A percentile compares a stretch with the other conserved stretches of the same genome.
Conservation (phyloP, 35 echinoderm and acorn worm species). For the Chiridota heheva region DNA sequence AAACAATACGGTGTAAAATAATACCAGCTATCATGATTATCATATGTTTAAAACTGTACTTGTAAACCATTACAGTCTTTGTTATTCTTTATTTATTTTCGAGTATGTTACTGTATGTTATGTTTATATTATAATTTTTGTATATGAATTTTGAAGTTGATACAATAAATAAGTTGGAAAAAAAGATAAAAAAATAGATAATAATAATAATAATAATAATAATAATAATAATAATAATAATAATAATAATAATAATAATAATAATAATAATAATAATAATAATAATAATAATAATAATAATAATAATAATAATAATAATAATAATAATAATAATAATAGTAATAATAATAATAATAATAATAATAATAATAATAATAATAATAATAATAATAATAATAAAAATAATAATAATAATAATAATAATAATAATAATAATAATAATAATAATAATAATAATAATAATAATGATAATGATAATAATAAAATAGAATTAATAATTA, state of each 20-base stretch:
- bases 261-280: constrained; percentile 11
- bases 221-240: not conserved
- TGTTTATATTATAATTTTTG: too few relatives aligned
- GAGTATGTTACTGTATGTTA: too few relatives aligned
- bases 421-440: not conserved
- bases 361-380: not conserved
- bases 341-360: constrained; percentile 11
- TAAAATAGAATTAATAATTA: not conserved
- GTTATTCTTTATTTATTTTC: not conserved
- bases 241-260: not conserved
- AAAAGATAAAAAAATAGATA: not conserved
- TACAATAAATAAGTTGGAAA: too few relatives aligned
- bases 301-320: constrained; percentile 11
- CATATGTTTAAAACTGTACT: too few relatives aligned
- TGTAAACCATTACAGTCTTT: not conserved
- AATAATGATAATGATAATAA: constrained; percentile 4
- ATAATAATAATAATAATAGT: constrained; percentile 8
- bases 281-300: constrained; percentile 11
- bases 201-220: not conserved
- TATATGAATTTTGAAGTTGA: too few relatives aligned
- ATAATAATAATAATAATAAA: not conserved
- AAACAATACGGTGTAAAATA: too few relatives aligned
- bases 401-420: not conserved
- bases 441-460: constrained; percentile 11
- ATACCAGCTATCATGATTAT: not conserved